These are phyloP conservation scores for Lophotriccus pileatus DNA, from an alignment of 2,797 vertebrate genomes.

Conservation along the genomic window DNA sequence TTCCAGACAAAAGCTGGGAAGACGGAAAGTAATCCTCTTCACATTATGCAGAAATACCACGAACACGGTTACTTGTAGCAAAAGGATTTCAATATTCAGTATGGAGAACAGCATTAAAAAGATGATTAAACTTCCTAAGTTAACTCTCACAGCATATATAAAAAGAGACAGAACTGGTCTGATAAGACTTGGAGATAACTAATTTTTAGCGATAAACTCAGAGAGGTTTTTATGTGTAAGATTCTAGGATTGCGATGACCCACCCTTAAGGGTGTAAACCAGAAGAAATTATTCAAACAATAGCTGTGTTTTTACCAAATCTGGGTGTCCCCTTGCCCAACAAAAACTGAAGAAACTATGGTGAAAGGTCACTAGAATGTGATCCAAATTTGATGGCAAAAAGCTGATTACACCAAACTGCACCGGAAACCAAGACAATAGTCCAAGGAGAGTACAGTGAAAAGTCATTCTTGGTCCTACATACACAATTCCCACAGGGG, in stretches of 20 bases:
- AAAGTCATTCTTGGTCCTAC: not conserved
- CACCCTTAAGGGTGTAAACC: not conserved
- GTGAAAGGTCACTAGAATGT: not conserved
- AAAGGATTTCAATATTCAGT: not conserved
- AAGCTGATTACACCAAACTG: not conserved
- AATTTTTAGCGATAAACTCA: not conserved
- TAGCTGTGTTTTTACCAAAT: not conserved
- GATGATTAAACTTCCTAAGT: not conserved
- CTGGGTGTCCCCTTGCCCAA: not conserved
- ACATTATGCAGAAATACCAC: not conserved
- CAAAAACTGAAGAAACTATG: not conserved
- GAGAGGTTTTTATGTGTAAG: not conserved
- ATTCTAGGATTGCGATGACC: not conserved
- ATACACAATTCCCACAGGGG: not conserved
- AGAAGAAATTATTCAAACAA: not conserved
- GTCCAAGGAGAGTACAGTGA: not conserved
- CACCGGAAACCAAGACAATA: constrained; percentile 11
- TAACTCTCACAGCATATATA: not conserved
- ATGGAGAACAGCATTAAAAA: not conserved
- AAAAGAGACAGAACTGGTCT: not conserved
- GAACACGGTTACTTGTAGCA: not conserved
- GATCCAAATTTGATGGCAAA: not conserved
- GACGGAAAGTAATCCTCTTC: not conserved
- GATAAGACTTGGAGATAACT: not conserved
- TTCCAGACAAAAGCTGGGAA: not conserved